These are phyloP conservation scores for Sebastes diploproa DNA, from an alignment of 2,797 vertebrate species.

Conservation along the genomic window DNA sequence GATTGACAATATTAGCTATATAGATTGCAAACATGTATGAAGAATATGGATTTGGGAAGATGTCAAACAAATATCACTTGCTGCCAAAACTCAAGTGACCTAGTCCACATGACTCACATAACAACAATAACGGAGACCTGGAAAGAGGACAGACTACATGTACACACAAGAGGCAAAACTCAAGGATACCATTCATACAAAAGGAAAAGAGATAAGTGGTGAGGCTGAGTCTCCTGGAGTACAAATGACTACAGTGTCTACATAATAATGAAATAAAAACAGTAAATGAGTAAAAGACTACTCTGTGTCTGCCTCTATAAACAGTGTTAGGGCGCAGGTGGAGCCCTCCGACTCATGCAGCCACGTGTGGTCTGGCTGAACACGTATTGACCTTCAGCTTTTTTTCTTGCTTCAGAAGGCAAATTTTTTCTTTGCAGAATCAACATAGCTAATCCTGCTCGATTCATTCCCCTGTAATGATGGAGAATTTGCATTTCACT, in stretches of 20 bases:
- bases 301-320: slow-evolving; percentile 5
- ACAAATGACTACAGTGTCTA: no score
- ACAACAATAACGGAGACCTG: not conserved
- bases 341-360: slow-evolving; percentile 30
- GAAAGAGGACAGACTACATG: not conserved
- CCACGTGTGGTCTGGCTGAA: slow-evolving; percentile 21
- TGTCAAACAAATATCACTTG: no score
- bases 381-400: slow-evolving; percentile 37
- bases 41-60: not conserved
- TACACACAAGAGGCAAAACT: not conserved
- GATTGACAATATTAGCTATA: not conserved
- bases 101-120: not conserved
- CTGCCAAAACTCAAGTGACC: no score
- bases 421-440: not conserved
- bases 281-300: not conserved
- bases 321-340: not conserved
- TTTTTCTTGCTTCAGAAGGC: slow-evolving; percentile 21
- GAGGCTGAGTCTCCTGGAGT: not conserved
- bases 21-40: not conserved
- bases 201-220: not conserved
- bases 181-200: not conserved
- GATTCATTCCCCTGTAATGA: not conserved
- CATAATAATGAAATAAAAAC: not conserved
- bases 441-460: slow-evolving; percentile 1
- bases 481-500: slow-evolving; percentile 37